Base-by-base conservation (phyloP, 2,113 vertebrate species). In the Pandion haliaetus region DNA sequence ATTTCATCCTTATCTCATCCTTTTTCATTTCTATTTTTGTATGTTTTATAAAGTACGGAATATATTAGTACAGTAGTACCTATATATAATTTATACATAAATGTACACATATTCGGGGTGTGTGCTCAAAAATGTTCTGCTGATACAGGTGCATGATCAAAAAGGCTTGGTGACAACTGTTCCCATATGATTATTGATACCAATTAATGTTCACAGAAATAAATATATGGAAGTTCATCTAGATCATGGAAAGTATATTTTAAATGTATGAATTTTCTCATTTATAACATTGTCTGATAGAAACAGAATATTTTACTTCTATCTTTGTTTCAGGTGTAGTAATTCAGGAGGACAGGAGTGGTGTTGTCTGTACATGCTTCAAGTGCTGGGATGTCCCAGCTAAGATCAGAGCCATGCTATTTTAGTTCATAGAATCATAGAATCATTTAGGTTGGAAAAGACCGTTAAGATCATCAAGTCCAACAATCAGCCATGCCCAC, bases 51-150 rank as follows among this genome's bases (percentile, higher is more conserved):
- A 19, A 44, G 5, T 50, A 32, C 28, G 6, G 29, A 71, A 36
- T 54, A 4, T 11, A 29, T 59, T 63, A 45, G 8, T 66, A 17
- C 21, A 29, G 12, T 52, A 34, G 29, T 49, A 28, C 20, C 7
- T 72, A 12, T 8, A 44, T 52, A 17, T 50, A 69, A 47, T 59
- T 55, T 65, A 19, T 70, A 61, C 79, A 42, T 29, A 63, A 63
- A 31, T 52, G 2, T 4, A 24, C 11, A 49, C 0, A 18, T 52
- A 47, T 20, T 74, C 19, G 3, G 19, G 6, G 8, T 25, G 15
- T 1, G 2, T 18, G 14, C 42, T 93, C 20, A 66, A 52, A 38
- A 36, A 10, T 24, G 20, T 95, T 9, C 6, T 62, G 6, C 7
- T 63, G 42, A 14, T 2, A 24, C 23, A 57, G 10, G 8, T 78